phyloP scores from a whole-genome alignment of 2,113 vertebrate species.

The Sclerurus mexicanus region DNA sequence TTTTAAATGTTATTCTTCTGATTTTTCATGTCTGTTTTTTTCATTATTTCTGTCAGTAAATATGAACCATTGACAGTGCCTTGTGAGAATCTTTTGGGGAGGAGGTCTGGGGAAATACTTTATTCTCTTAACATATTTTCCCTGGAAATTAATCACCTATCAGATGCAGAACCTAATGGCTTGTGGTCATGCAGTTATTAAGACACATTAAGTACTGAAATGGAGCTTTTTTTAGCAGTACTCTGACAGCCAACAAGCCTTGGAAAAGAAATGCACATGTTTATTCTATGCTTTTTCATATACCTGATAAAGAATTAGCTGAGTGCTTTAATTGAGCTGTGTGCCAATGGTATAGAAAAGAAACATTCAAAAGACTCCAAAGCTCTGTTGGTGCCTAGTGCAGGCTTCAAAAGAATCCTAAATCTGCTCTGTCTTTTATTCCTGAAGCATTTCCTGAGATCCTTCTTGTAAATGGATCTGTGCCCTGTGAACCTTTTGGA shows the following conservation, averaged over 20 bases:
- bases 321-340: background rate
- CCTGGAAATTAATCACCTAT: background rate
- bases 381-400: background rate
- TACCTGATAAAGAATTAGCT: constrained; percentile 13
- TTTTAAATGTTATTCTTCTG: background rate
- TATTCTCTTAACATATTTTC: background rate
- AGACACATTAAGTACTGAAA: background rate
- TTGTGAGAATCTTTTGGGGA: background rate
- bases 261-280: background rate
- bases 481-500: background rate
- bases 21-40: background rate
- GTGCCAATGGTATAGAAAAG: background rate
- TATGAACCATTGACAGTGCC: background rate
- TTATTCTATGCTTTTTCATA: background rate
- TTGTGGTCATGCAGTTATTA: background rate
- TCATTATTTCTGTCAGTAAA: background rate
- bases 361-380: background rate
- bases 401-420: background rate
- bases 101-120: background rate
- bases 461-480: background rate
- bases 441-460: background rate
- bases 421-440: background rate
- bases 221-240: background rate
- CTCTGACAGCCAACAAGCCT: background rate
- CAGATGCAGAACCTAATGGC: background rate